A percentile compares a stretch with the other conserved stretches of the same genome.
Conservation (phyloP, 1,140 invertebrate species). For the Pogonus chalceus region DNA sequence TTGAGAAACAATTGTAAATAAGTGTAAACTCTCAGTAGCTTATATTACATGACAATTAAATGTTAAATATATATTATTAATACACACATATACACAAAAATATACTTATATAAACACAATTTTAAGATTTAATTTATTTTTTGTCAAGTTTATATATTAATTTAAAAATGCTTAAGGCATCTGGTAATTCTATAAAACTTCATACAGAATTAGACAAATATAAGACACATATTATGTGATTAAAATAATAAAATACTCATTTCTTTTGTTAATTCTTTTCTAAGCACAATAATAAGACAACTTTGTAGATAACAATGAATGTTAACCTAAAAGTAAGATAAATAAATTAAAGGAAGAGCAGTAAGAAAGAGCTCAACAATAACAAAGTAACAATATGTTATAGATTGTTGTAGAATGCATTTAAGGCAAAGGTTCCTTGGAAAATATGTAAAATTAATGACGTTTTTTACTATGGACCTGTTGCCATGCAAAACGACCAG, state of each 20-base stretch:
- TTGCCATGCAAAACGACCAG: not conserved
- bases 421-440: not conserved
- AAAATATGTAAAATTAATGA: not conserved
- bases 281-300: not conserved
- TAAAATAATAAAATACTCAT: too few species aligned
- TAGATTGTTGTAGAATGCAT: not conserved
- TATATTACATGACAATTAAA: not conserved
- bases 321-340: not conserved
- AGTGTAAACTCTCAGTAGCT: conserved; percentile 2
- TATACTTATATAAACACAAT: too few species aligned
- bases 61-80: not conserved
- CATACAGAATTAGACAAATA: not conserved
- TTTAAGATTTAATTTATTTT: too few species aligned
- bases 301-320: not conserved
- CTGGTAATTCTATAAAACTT: too few species aligned
- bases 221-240: not conserved
- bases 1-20: conserved; percentile 8
- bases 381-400: not conserved
- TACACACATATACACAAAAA: conserved; percentile 2
- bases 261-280: too few species aligned
- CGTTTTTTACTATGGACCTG: not conserved
- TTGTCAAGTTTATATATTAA: too few species aligned
- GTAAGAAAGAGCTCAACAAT: not conserved
- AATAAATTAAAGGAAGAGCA: not conserved
- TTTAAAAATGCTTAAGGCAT: too few species aligned